A percentile compares a stretch with the other conserved stretches of the same genome.
Evolutionary conservation across 2,888 invertebrate species (phyloP).

Genomic region (Carterocephalus palaemon): DNA sequence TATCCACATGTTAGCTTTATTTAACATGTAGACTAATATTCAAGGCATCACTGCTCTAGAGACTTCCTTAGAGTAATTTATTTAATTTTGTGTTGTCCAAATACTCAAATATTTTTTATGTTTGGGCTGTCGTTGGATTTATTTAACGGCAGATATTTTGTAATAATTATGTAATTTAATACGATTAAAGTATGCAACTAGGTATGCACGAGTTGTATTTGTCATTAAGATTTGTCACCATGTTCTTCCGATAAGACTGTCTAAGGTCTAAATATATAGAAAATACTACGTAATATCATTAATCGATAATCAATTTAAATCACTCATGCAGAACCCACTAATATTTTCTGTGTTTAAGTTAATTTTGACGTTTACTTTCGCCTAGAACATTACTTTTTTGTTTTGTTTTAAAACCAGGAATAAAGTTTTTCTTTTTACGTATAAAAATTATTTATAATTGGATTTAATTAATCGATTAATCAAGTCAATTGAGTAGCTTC

Average conservation of each 20-base stretch:
- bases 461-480: too few relatives aligned
- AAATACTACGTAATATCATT: constrained; percentile 3
- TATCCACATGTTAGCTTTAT: constrained; percentile 4
- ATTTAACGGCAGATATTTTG: neutral
- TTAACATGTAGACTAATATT: neutral
- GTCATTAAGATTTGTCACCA: neutral
- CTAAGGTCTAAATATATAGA: constrained; percentile 1
- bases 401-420: too few relatives aligned
- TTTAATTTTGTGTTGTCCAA: neutral
- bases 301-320: neutral
- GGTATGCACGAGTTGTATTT: too few relatives aligned
- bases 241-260: constrained; percentile 10
- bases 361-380: too few relatives aligned
- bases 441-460: too few relatives aligned
- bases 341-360: too few relatives aligned
- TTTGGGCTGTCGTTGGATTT: neutral
- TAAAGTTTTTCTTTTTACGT: too few relatives aligned
- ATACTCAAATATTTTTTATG: constrained; percentile 11
- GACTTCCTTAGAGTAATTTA: constrained; percentile 2
- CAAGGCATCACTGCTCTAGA: constrained; percentile 12
- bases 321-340: too few relatives aligned
- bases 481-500: too few relatives aligned
- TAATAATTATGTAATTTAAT: too few relatives aligned
- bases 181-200: too few relatives aligned
- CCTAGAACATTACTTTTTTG: too few relatives aligned